phyloP scores from a whole-genome alignment of 2,113 vertebrate species.

The human region DNA sequence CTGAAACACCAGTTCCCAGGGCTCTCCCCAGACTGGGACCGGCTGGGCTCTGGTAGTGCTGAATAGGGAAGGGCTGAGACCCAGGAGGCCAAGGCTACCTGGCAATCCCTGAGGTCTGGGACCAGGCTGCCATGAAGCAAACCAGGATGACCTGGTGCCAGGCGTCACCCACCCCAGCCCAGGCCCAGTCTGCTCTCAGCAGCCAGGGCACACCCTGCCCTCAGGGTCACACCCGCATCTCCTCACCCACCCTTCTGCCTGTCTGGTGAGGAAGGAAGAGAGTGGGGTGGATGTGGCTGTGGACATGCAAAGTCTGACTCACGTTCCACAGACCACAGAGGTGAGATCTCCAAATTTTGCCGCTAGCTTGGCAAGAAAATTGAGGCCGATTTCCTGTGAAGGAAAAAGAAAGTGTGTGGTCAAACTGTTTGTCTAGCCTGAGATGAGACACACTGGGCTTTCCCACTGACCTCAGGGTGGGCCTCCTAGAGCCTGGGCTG shows the following conservation, averaged over 20 bases:
- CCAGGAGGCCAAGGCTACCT: not conserved
- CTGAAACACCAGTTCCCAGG: not conserved
- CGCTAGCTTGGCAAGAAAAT: not conserved
- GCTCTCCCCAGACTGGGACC: rapidly evolving
- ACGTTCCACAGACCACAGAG: not conserved
- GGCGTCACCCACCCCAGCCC: rapidly evolving
- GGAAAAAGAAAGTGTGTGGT: not conserved
- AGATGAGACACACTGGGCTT: not conserved
- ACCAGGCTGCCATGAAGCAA: not conserved
- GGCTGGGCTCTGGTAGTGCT: not conserved
- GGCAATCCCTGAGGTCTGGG: not conserved
- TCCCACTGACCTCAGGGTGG: not conserved
- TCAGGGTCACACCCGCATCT: not conserved
- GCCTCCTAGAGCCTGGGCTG: not conserved
- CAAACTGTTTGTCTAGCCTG: not conserved
- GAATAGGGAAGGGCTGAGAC: not conserved
- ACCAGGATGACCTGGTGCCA: not conserved
- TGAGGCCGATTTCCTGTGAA: not conserved
- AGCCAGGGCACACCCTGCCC: not conserved
- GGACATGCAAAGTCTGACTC: not conserved
- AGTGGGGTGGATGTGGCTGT: too few species aligned
- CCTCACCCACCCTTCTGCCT: not conserved
- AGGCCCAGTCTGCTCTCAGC: not conserved
- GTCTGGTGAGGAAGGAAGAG: not conserved
- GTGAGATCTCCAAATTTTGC: not conserved